Conservation (phyloP, 2,113 vertebrate species). For the Helogale parvula region DNA sequence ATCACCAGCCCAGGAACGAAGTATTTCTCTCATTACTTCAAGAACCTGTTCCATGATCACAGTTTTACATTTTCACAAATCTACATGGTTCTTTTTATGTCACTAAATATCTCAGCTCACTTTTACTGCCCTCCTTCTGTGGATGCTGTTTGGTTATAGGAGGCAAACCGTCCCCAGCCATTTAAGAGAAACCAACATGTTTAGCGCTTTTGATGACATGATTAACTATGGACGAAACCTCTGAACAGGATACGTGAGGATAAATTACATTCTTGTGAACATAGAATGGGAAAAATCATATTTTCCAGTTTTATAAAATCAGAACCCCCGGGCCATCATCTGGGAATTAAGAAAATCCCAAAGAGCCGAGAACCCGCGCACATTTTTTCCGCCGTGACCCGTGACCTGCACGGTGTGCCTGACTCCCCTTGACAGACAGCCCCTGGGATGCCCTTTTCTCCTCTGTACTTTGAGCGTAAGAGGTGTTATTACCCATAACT, state of each 20-base stretch:
- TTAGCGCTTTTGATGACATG: background rate
- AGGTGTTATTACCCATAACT: constrained; percentile 90
- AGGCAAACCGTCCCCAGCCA: constrained; percentile 47
- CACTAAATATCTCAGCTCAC: constrained; percentile 54
- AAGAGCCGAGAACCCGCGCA: background rate
- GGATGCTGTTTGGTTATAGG: background rate
- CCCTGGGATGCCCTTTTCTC: constrained; percentile 84
- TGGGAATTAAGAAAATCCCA: background rate
- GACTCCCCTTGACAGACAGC: constrained; percentile 72
- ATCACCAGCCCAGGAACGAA: constrained; percentile 72
- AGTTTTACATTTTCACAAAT: constrained; percentile 70
- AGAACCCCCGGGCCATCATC: background rate
- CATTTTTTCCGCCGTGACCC: constrained; percentile 66
- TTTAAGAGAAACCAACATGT: constrained; percentile 20
- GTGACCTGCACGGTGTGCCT: constrained; percentile 35
- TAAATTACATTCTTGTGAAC: background rate
- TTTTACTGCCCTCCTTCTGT: constrained; percentile 50
- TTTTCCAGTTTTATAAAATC: background rate
- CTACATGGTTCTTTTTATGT: constrained; percentile 64
- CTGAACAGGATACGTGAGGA: constrained; percentile 10
- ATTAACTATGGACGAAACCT: constrained; percentile 57
- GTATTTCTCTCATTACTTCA: constrained; percentile 52
- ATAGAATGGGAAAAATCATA: background rate
- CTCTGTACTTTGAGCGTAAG: constrained; percentile 84
- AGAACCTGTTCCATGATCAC: constrained; percentile 54